Evolutionary conservation across 2,113 vertebrate species (phyloP).

Genomic region (Hemibates koningsi): DNA sequence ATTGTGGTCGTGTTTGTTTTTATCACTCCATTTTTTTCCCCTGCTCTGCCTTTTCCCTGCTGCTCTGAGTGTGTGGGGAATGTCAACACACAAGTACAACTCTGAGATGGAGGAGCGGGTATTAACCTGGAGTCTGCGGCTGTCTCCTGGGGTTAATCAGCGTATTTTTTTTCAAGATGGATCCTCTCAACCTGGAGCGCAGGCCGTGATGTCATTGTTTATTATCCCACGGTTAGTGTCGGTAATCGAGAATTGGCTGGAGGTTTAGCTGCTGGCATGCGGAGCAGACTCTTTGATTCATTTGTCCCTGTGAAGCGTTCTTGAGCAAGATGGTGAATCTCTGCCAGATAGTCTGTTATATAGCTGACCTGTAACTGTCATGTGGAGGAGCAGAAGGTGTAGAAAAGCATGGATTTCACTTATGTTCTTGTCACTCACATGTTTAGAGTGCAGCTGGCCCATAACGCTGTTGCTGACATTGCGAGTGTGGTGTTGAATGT

Average conservation of each 20-base stretch:
- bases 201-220: constrained; percentile 67
- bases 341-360: background rate
- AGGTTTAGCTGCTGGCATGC: constrained; percentile 20
- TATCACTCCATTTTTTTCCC: background rate
- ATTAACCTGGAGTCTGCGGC: constrained; percentile 10
- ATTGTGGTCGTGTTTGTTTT: constrained; percentile 41
- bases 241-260: constrained; percentile 43
- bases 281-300: constrained; percentile 22
- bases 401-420: background rate
- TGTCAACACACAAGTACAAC: constrained; percentile 16
- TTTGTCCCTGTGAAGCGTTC: constrained; percentile 3
- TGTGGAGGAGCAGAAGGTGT: background rate
- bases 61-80: constrained; percentile 6
- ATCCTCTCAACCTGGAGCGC: constrained; percentile 27
- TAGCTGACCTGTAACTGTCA: background rate
- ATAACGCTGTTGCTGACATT: background rate
- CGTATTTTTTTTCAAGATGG: constrained; percentile 40
- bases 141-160: constrained; percentile 71
- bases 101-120: background rate
- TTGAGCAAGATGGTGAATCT: background rate
- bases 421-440: background rate
- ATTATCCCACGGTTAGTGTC: constrained; percentile 56
- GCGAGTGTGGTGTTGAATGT: background rate
- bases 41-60: background rate
- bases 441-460: background rate